Base-by-base conservation (phyloP, 2,888 invertebrate species). In the Ophion ventricosus region DNA sequence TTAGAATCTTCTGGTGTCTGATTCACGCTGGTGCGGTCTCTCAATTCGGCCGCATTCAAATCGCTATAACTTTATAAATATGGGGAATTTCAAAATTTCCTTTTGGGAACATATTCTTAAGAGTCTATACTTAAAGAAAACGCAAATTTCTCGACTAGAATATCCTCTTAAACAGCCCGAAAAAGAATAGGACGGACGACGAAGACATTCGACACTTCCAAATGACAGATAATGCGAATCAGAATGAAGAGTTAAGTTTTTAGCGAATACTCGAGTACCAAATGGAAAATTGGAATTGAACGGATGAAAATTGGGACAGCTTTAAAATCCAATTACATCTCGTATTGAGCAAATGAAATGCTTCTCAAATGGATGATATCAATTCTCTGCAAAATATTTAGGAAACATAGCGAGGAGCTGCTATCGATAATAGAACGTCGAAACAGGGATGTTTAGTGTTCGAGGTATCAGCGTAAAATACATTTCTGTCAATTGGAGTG, bases 371-470 rank as follows among this genome's bases (percentile, higher is more conserved):
- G 20, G 17, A 75, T 54, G 29, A 26, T 40, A 57, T 75, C 20
- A 57, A 61, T 35, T 14, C 43, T 49, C 29, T 54, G 26, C 5
- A 23, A 79, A 79, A 79, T 79, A 79, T 79, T 79, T 79, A 57
- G 43, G 72, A 66, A 79, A 72, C 40, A 35, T 23, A 14, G 43
- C 26, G 64, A 2, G 56, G 17, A 17, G 64, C 72, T 66, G 72
- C 64, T 72, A 79, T 79, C 79, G 64, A 79, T 79, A 66, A 79
- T 64, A 54, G 20, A 25, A 79, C 26, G 72, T 73, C 79, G 72
- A 72, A 57, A 43, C 64, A 7, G 64, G 49, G 56, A 66, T 57
- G 72, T 64, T 79, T 57, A 43, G 61, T 20, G 43, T 25, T 40
- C 29, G 64, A 57, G 57, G 64, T 64, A 72, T 35, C 56, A 57